These are phyloP conservation scores for Cyclopterus lumpus DNA, from an alignment of 2,797 vertebrate species.

Conservation along the genomic window DNA sequence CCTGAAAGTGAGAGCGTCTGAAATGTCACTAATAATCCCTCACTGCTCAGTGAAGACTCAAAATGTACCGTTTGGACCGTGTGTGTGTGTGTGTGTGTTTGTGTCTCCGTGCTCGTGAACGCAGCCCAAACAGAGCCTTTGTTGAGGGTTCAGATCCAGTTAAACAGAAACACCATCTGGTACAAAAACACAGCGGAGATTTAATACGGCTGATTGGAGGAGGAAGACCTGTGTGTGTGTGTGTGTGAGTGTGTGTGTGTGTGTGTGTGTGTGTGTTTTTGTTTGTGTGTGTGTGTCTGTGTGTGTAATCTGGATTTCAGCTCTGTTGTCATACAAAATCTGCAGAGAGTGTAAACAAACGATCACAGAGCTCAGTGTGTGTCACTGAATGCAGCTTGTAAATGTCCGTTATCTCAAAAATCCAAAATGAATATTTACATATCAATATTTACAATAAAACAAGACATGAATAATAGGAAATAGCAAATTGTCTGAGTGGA, in stretches of 20 bases:
- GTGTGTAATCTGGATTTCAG: slow-evolving; percentile 60
- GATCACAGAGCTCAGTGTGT: slow-evolving; percentile 8
- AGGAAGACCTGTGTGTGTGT: slow-evolving; percentile 13
- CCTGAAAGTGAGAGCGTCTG: neutral
- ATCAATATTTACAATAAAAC: neutral
- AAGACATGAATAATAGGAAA: neutral
- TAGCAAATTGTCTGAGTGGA: neutral
- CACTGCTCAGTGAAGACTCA: neutral
- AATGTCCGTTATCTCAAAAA: neutral
- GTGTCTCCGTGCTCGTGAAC: neutral
- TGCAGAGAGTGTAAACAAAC: slow-evolving; percentile 60
- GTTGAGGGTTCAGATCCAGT: slow-evolving; percentile 48
- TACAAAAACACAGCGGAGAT: slow-evolving; percentile 47
- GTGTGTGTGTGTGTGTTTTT: slow-evolving; percentile 7
- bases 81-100: neutral
- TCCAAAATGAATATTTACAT: neutral
- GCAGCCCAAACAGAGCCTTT: slow-evolving; percentile 28
- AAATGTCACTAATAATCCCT: neutral
- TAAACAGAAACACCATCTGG: slow-evolving; percentile 70
- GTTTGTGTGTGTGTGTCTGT: slow-evolving; percentile 45
- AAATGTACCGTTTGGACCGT: neutral
- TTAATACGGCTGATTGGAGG: slow-evolving; percentile 60
- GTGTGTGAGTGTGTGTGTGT: slow-evolving; percentile 34
- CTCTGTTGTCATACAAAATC: slow-evolving; percentile 69
- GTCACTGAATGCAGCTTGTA: neutral